Base-by-base conservation (phyloP, 2,113 vertebrate species). In the Cheirogaleus medius region DNA sequence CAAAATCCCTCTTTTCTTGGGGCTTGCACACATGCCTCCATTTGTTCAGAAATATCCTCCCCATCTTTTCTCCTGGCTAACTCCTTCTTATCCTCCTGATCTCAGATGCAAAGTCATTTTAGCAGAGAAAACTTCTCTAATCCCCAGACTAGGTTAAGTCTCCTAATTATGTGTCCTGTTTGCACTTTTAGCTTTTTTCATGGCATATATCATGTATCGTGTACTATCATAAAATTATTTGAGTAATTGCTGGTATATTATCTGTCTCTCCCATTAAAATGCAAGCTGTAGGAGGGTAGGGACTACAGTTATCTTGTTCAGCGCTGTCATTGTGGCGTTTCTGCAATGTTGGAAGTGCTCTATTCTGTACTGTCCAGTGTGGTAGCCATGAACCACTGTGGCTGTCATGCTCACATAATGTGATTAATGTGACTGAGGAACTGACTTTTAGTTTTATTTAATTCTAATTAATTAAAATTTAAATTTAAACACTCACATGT, bases 371-470 rank as follows among this genome's bases (percentile, higher is more conserved):
- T 71, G 3, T 78, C 8, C 14, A 29, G 8, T 86, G 49, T 86
- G 44, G 25, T 34, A 84, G n/a, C 71, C 64, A 14, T 10, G n/a
- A 87, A 74, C 20, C 34, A 71, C 14, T 54, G 32, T 88, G 60
- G 52, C 63, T 88, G 2, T n/a, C 27, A 54, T 78, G 37, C 21
- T 8, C 44, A 63, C 85, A 10, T 56, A 78, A 78, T 73, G 18
- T 82, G 20, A 47, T 64, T 66, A 92, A 44, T 77, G 23, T 84
- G 84, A 49, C 11, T 60, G 42, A 77, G 13, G 8, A 92, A 34
- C 52, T 88, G 23, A 69, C 9, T 58, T 96, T 73, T 63, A 66
- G 68, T 91, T 96, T 87, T 82, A 81, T 60, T 90, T 91, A 18
- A 82, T 87, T 71, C 3, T 69, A 56, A 49, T 87, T 80, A 71